phyloP scores from a whole-genome alignment of 1,140 invertebrate species.

The Daktulosphaira vitifoliae region DNA sequence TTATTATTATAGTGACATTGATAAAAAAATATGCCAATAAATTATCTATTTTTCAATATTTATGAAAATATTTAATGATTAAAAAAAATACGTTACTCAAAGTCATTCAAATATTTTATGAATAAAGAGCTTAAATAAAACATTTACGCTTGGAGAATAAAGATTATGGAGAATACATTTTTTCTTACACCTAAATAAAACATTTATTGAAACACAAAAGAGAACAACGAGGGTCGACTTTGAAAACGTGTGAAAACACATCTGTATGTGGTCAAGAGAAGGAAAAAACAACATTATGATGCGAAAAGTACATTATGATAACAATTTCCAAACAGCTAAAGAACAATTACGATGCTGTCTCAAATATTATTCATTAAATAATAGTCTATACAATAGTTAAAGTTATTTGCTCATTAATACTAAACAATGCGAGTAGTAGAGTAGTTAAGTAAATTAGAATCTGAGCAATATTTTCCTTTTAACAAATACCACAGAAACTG shows the following conservation, averaged over 20 bases:
- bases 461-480: neutral
- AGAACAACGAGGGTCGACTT: neutral
- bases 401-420: neutral
- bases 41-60: too few relatives aligned
- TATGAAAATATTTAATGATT: too few relatives aligned
- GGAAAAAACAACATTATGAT: conserved; percentile 5
- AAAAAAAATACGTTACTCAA: too few relatives aligned
- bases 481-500: too few relatives aligned
- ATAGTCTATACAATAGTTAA: neutral
- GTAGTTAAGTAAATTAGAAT: conserved; percentile 16
- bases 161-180: too few relatives aligned
- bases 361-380: neutral
- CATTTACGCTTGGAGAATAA: too few relatives aligned
- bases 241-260: conserved; percentile 17
- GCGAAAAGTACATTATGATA: neutral
- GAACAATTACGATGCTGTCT: neutral
- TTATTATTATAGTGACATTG: too few relatives aligned
- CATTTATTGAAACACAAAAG: conserved; percentile 4
- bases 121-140: too few relatives aligned
- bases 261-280: conserved; percentile 3
- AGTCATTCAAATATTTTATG: too few relatives aligned
- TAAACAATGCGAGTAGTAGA: neutral
- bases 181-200: neutral
- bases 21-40: too few relatives aligned
- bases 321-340: conserved; percentile 4